Conservation (phyloP, 2,888 invertebrate species). For the Prosapia bicincta region DNA sequence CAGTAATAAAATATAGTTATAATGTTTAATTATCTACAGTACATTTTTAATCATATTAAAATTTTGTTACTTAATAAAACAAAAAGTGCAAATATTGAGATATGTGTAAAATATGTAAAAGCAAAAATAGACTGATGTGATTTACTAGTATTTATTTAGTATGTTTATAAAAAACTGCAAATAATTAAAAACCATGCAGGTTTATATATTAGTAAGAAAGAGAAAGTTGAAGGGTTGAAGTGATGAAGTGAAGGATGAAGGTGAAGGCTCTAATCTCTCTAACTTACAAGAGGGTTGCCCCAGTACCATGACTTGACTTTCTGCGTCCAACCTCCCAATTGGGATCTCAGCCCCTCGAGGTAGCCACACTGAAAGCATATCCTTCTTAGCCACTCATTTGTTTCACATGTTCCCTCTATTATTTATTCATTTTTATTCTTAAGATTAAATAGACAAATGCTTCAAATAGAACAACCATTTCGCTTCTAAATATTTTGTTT, state of each 20-base stretch:
- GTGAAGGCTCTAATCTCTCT: conserved; percentile 13
- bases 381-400: conserved; percentile 22
- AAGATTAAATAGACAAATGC: too few relatives aligned
- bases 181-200: neutral
- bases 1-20: too few relatives aligned
- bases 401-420: conserved; percentile 13
- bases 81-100: too few relatives aligned
- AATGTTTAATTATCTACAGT: too few relatives aligned
- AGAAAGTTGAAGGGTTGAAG: conserved; percentile 5
- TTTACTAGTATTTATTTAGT: too few relatives aligned
- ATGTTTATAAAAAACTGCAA: too few relatives aligned
- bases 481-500: too few relatives aligned
- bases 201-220: neutral
- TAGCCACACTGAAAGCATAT: conserved; percentile 75
- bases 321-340: conserved; percentile 94
- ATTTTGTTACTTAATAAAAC: too few relatives aligned
- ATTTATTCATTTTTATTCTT: neutral
- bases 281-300: conserved; percentile 88
- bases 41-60: too few relatives aligned
- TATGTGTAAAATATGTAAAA: too few relatives aligned
- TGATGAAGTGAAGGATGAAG: conserved; percentile 2
- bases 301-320: conserved; percentile 97
- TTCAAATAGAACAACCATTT: too few relatives aligned
- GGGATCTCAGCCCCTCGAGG: conserved; percentile 90
- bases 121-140: too few relatives aligned